Base-by-base conservation (phyloP, 2,113 vertebrate species). In the Xiphophorus couchianus region DNA sequence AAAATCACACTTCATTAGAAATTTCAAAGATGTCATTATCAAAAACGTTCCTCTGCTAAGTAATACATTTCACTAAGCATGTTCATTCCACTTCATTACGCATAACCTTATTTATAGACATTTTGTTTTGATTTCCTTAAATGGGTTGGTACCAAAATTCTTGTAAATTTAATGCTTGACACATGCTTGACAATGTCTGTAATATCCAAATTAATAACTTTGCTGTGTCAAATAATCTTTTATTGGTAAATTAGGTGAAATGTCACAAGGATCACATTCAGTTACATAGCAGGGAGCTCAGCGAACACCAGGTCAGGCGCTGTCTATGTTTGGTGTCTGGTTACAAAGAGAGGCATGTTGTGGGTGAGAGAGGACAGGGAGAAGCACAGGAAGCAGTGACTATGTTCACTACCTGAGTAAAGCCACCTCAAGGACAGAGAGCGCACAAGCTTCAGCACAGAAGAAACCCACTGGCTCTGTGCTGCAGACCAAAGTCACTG, bases 341-440 rank as follows among this genome's bases (percentile, higher is more conserved):
- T 95, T 94, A 88, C 83, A 87, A 75, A 82, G 78, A 76, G 66
- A 81, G 75, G 77, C 58, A 72, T 70, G 68, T 69, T 64, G 73
- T 29, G 48, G 71, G 71, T n/a, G 74, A 84, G 76, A 69, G 77
- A 58, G 75, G 12, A n/a, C 66, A 74, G 74, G 19, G 62, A 58
- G 74, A 62, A 64, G 29, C 72, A 76, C 67, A 82, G 75, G 62
- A 74, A 70, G 67, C 22, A 17, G 62, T 70, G 69, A 69, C 84
- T 84, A 68, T 76, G 78, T 82, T 76, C 67, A 83, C 82, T 82
- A 90, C 89, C 91, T 89, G 78, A 84, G 76, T 37, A 81, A 78
- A 90, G 73, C 77, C 44, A 69, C 84, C 80, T 88, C 83, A 93
- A 94, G 93, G 92, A 62, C 93, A 92, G 66, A 64, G 65, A 84